phyloP scores from a whole-genome alignment of 1,140 invertebrate genomes.

The Chionoecetes opilio region DNA sequence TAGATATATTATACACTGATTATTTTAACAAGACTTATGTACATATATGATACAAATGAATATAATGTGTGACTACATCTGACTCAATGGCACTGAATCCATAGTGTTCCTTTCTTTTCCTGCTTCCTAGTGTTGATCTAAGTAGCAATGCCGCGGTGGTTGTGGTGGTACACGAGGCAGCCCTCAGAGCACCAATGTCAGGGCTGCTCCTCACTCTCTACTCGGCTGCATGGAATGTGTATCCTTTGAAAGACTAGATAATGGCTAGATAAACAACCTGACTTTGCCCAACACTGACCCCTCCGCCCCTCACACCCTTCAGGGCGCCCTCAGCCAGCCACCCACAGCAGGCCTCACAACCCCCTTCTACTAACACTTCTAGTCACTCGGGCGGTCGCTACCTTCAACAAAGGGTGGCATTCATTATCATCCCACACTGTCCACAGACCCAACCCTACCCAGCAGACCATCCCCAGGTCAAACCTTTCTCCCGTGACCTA shows the following conservation, averaged over 20 bases:
- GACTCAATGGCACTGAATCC: slow-evolving; percentile 79
- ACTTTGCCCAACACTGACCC: slow-evolving; percentile 64
- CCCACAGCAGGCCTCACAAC: too few relatives aligned
- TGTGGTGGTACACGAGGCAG: slow-evolving; percentile 66
- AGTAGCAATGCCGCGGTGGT: slow-evolving; percentile 71
- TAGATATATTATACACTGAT: slow-evolving; percentile 75
- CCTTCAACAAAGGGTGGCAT: not conserved
- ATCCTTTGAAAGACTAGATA: slow-evolving; percentile 79
- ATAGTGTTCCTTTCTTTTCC: slow-evolving; percentile 57
- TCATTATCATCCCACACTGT: too few relatives aligned
- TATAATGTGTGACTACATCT: slow-evolving; percentile 79
- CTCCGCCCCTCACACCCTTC: not conserved
- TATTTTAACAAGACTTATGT: slow-evolving; percentile 78
- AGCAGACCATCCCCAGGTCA: not conserved
- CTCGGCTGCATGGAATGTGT: slow-evolving; percentile 74
- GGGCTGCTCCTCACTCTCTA: slow-evolving; percentile 64
- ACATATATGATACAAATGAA: slow-evolving; percentile 73
- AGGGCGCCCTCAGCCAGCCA: not conserved
- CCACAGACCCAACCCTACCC: not conserved
- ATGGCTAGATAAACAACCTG: slow-evolving; percentile 79
- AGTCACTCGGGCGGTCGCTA: not conserved
- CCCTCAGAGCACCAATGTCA: slow-evolving; percentile 58
- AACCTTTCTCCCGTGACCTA: too few relatives aligned
- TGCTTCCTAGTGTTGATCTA: slow-evolving; percentile 59
- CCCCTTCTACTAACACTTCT: not conserved